A percentile compares a stretch with the other conserved stretches of the same genome.
Conservation (phyloP, 1,140 invertebrate species). For the Bombus difficillimus region DNA sequence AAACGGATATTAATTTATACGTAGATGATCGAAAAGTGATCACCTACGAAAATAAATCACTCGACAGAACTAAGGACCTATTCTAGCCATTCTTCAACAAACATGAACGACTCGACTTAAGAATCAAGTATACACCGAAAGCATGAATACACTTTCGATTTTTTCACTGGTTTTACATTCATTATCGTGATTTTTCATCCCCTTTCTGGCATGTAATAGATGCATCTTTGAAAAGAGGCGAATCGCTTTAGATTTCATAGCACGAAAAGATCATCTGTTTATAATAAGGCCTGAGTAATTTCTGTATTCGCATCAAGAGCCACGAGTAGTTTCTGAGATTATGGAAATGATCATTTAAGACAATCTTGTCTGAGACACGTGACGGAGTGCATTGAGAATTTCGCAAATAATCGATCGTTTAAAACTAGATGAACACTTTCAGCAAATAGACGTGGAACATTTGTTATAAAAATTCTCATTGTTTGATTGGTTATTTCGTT, state of each 20-base stretch:
- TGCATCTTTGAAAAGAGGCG: too few relatives aligned
- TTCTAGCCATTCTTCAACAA: too few relatives aligned
- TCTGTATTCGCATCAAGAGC: not conserved
- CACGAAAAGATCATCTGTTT: not conserved
- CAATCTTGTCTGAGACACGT: not conserved
- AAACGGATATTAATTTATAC: not conserved
- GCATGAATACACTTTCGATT: too few relatives aligned
- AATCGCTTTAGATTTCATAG: not conserved
- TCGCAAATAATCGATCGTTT: not conserved
- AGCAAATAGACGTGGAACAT: not conserved
- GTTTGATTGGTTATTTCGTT: not conserved
- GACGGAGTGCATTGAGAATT: not conserved
- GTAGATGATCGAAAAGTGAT: not conserved
- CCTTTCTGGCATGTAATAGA: too few relatives aligned
- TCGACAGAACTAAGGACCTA: too few relatives aligned
- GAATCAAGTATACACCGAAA: too few relatives aligned
- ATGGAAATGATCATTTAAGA: conserved; percentile 24
- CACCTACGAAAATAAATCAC: too few relatives aligned
- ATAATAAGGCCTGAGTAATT: not conserved
- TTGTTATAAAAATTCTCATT: not conserved
- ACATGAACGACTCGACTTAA: too few relatives aligned
- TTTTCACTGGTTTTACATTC: too few relatives aligned
- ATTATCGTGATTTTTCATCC: not conserved
- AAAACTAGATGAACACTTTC: not conserved
- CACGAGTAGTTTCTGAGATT: not conserved